Evolutionary conservation across 2,888 invertebrate species (phyloP), one percentile per base, ranked within the genome.

Genomic region (Campoplex capitator): DNA sequence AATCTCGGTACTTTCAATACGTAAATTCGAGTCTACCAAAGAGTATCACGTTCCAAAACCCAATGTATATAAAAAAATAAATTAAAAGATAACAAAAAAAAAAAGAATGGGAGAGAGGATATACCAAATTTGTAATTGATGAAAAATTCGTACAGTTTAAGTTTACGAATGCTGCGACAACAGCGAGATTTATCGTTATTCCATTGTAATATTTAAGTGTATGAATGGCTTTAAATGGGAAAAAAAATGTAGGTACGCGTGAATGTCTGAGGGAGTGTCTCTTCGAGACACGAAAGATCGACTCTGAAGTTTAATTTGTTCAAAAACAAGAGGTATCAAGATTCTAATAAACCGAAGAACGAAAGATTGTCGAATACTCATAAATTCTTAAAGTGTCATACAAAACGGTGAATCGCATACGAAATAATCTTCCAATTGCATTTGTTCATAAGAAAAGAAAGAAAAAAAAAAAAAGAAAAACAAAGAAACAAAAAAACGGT

Each of bases 71-170:
- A 65, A 51, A 48, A 48, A 9, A 62, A 7, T 23, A 23, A 35
- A 83, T 67, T 23, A 32, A 54, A 32, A 38, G 38, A 38, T 38
- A 38, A 4, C n/a, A n/a, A 56, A 32, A 54, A 75, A 62, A 35
- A 71, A 62, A 51, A 62, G 62, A 76, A 23, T 62, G 51, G 38
- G 70, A 71, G 54, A 54, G 28, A 84, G 70, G 91, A 90, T 90
- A 91, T 92, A 92, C 92, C 92, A 92, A 92, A 91, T 91, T 91
- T 90, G 86, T 90, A 88, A 89, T 80, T 76, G 76, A 88, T 65
- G 62, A 89, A 88, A 89, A 87, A 90, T 88, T 83, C 88, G 88
- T 88, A 87, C 89, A 88, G 88, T 89, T 89, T 89, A 89, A 88
- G 83, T 90, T 91, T 88, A 90, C 88, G 79, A 82, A 88, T 75